Percentiles rank a stretch among this genome's conserved stretches.
These are phyloP conservation scores for Lycaena phlaeas DNA, from an alignment of 2,888 invertebrate species.

Conservation along the genomic window DNA sequence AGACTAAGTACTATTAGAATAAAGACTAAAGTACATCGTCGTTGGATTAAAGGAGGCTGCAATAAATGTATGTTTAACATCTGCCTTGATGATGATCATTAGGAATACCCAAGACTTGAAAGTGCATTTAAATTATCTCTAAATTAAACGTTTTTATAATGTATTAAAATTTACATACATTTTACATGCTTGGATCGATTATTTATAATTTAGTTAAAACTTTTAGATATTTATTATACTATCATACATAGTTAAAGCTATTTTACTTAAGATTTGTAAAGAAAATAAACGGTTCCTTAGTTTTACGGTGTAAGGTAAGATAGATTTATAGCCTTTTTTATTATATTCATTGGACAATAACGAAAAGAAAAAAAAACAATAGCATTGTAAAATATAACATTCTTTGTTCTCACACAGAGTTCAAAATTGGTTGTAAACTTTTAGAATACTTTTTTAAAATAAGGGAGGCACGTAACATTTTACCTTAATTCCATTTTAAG, in stretches of 20 bases:
- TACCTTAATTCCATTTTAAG: not conserved
- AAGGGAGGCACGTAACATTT: not conserved
- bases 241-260: conserved; percentile 11
- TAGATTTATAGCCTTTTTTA: conserved; percentile 6
- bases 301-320: conserved; percentile 1
- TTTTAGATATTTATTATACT: too few species aligned
- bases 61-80: too few species aligned
- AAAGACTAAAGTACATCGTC: too few species aligned
- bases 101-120: too few species aligned
- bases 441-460: not conserved
- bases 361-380: not conserved
- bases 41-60: too few species aligned
- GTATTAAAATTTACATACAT: too few species aligned
- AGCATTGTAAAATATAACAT: not conserved
- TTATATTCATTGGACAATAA: conserved; percentile 1
- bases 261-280: conserved; percentile 1
- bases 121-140: too few species aligned
- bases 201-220: too few species aligned
- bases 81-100: too few species aligned
- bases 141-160: too few species aligned
- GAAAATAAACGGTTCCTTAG: conserved; percentile 2
- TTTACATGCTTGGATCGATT: too few species aligned
- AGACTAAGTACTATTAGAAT: too few species aligned
- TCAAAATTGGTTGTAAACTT: not conserved
- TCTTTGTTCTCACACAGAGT: not conserved